Evolutionary conservation across 2,888 invertebrate genomes (phyloP), one percentile per base, ranked within the genome.

Genomic region (Fragum whitleyi): DNA sequence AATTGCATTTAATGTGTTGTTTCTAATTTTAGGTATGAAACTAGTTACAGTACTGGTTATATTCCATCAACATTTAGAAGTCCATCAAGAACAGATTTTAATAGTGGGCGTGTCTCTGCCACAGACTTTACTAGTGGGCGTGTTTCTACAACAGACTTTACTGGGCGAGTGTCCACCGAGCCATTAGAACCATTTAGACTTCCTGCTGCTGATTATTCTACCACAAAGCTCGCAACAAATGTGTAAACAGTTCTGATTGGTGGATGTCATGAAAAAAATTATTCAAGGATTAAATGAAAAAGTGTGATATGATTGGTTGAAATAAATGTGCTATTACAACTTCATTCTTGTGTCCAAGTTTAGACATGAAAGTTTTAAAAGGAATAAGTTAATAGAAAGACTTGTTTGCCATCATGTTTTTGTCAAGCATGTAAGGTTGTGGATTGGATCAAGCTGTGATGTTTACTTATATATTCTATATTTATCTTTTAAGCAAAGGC

Each of bases 141-240:
- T 16, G 79, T 79, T 39, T 85, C 81, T 5, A 70, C 80, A 2
- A 80, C 85, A 65, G 86, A 86, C 59, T 82, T 87, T 57, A 87
- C 84, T 65, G 85, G 85, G 21, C 79, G 85, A 32, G 61, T 81
- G 42, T 85, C 85, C 19, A 81, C 81, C 0, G 84, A 84, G 51
- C 84, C 81, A 26, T 68, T 77, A 53, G 87, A 88, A 65, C 86
- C 87, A 21, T 86, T 86, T 57, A 77, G 88, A 74, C 82, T 90
- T 21, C 90, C 90, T 14, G 86, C 89, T 69, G 86, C 91, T 71
- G 89, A 90, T 77, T 79, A 87, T 72, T 86, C 86, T 55, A 89
- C 88, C 59, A 85, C 88, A 29, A 90, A 90, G 83, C 87, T 91
- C 77, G 91, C 91, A 21, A 91, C 91, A 57, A 91, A 90, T 85